Conservation (phyloP, 2,113 vertebrate genomes). For the Rostratula benghalensis region DNA sequence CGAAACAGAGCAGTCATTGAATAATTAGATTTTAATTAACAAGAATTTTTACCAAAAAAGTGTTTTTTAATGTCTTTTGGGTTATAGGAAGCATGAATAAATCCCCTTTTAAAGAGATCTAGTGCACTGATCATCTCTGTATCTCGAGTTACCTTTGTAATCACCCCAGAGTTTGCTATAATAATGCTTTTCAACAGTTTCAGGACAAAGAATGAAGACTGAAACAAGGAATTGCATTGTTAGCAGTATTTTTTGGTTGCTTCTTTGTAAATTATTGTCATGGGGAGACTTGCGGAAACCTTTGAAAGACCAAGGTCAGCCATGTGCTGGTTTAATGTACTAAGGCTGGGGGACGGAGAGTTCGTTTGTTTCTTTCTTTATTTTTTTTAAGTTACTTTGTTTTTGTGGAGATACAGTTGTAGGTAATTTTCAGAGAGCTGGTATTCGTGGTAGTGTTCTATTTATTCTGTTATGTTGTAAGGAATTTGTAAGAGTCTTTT, state of each 20-base stretch:
- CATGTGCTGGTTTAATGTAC: neutral
- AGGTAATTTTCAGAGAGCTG: neutral
- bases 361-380: neutral
- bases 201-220: neutral
- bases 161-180: neutral
- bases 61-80: neutral
- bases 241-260: slow-evolving; percentile 4
- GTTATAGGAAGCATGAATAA: slow-evolving; percentile 4
- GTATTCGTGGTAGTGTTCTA: neutral
- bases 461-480: neutral
- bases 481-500: neutral
- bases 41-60: neutral
- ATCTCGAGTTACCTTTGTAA: slow-evolving; percentile 20
- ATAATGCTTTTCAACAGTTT: neutral
- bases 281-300: neutral
- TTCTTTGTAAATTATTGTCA: neutral
- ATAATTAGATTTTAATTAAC: slow-evolving; percentile 57
- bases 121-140: neutral
- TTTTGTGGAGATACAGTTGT: neutral
- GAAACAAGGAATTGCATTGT: neutral
- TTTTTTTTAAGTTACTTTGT: neutral
- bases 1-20: neutral
- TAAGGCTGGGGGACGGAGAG: neutral
- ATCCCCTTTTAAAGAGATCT: neutral
- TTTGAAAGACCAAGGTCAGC: neutral